Evolutionary conservation across 2,113 vertebrate species (phyloP), one percentile per base, ranked within the genome.

Genomic region (Pelecanus crispus): DNA sequence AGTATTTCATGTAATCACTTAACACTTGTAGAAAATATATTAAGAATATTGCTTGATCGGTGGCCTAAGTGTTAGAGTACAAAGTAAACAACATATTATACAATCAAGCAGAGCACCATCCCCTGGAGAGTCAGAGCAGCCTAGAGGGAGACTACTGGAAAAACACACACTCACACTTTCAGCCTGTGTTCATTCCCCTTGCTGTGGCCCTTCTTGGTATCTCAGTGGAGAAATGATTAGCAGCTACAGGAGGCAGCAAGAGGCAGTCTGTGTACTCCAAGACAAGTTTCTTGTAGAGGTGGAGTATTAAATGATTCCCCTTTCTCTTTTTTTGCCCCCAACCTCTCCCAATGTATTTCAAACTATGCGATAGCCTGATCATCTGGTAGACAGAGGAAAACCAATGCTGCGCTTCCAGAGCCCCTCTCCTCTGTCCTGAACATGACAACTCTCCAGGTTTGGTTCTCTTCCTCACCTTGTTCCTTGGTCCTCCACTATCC

Each of bases 71-170:
- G 10, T 68, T 77, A 45, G 62, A 53, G 62, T 49, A 47, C 21
- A 50, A 75, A 77, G 62, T 92, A 94, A 95, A 95, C 73, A 92
- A 84, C 2, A 0, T 29, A n/a, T 44, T 80, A 77, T 9, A 68
- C 56, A 87, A 84, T 29, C 53, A 81, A 92, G 47, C 56, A 92
- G 44, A 89, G 72, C 63, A 90, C 10, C 49, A 28, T 85, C 58
- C 62, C 56, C 40, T 0, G 16, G 16, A 86, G 70, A 81, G 36
- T n/a, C 61, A 28, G 45, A 86, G 79, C 53, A 95, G 81, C 84
- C 88, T 52, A 21, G 53, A 65, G 81, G 65, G 73, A 95, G 34
- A 53, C 25, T 47, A 31, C 0, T 81, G 86, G 50, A 87, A 89
- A 88, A 94, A 90, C 17, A 73, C 86, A 73, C 65, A 12, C 10